Percentiles rank a stretch among this genome's conserved stretches.
phyloP scores from a whole-genome alignment of 2,797 vertebrate genomes.

The Arctocebus calabarensis region DNA sequence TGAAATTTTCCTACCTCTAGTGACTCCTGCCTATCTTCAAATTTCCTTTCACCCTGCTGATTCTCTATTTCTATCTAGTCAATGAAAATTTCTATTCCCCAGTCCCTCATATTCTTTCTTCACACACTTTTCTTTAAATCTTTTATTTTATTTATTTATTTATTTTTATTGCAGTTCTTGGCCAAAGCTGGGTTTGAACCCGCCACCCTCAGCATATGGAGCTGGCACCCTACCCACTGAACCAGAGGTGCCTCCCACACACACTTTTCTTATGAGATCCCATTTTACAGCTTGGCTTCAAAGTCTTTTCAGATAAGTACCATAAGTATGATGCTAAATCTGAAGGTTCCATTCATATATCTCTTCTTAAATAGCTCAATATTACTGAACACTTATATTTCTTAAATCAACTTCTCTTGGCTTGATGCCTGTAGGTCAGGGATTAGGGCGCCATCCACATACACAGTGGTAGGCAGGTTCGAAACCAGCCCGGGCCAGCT shows the following conservation, averaged over 20 bases:
- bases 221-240: too few relatives aligned
- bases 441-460: too few relatives aligned
- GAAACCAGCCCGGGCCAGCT: too few relatives aligned
- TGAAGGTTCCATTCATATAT: neutral
- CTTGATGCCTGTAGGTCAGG: too few relatives aligned
- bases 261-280: neutral
- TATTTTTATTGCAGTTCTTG: too few relatives aligned
- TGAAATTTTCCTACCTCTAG: neutral
- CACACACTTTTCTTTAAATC: neutral
- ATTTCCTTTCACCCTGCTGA: neutral
- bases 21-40: neutral
- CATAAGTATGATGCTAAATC: neutral
- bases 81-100: neutral
- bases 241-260: too few relatives aligned
- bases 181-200: too few relatives aligned
- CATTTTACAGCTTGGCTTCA: neutral
- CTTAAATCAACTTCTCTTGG: neutral
- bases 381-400: neutral
- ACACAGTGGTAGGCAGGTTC: too few relatives aligned
- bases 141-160: too few relatives aligned
- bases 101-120: neutral
- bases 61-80: neutral
- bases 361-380: neutral
- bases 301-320: neutral
- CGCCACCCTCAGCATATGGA: too few relatives aligned